Base-by-base conservation (phyloP, 2,113 vertebrate genomes). In the Phylloscopus trochiloides region DNA sequence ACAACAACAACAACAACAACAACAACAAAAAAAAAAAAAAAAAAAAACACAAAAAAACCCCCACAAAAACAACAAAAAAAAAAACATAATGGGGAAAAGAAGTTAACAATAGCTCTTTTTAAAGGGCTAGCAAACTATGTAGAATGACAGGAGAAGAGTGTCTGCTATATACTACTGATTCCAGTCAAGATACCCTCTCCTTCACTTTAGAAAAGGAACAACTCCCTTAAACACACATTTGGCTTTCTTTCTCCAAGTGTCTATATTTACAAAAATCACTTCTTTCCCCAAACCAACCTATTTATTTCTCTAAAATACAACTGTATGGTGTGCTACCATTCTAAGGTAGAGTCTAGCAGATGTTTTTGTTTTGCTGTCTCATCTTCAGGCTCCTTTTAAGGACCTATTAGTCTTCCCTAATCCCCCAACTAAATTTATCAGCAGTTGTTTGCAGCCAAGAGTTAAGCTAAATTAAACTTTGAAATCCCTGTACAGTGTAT, bases 401-500 rank as follows among this genome's bases (percentile, higher is more conserved):
- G 97, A 97, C 75, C 92, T 96, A 90, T 96, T 97, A 96, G 84
- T 96, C 96, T 97, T 96, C 94, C 92, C 85, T 97, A 97, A 97
- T 97, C 97, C 96, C 74, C 91, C 76, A 97, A 97, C 97, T 98
- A 98, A 98, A 98, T 98, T 97, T 97, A 95, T 93, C 98, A 98
- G 96, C 96, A 88, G 93, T 84, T 80, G 95, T 93, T 95, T 88
- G 92, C 97, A 96, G 97, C 97, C 98, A 98, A 97, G 97, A 91
- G 94, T 94, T 97, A 97, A 95, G 96, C 98, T 98, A 98, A 98
- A 98, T 98, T 98, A 98, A 97, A 98, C 97, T 97, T 88, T 68
- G 95, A 97, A 98, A 97, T 86, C 82, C 12, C 36, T 52, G 74
- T 95, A 85, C 66, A 79, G 89, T 88, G 95, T 97, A 97, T 98